These are phyloP conservation scores for Leptinotarsa texana DNA, from an alignment of 1,140 invertebrate species.

Conservation along the genomic window DNA sequence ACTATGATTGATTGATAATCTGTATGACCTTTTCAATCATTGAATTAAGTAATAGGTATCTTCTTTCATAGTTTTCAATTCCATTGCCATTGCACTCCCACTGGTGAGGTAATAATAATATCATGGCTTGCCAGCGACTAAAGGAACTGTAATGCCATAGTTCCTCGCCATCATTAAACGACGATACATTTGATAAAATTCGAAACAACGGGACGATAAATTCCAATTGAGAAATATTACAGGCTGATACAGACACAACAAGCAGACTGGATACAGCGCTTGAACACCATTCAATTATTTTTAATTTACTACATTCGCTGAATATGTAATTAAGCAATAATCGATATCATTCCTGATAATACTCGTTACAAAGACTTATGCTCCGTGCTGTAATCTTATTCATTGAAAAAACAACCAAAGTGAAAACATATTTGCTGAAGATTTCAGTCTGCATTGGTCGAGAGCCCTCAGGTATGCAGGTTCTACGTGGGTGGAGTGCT, in stretches of 20 bases:
- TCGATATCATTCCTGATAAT: slow-evolving; percentile 48
- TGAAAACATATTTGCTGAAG: slow-evolving; percentile 3
- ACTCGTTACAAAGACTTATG: slow-evolving; percentile 12
- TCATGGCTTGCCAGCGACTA: too few relatives aligned
- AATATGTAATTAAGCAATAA: slow-evolving; percentile 49
- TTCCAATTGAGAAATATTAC: not conserved
- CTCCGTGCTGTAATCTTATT: slow-evolving; percentile 8
- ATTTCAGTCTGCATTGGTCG: not conserved
- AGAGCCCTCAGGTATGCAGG: not conserved
- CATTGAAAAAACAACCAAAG: slow-evolving; percentile 6
- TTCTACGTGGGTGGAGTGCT: slow-evolving; percentile 4
- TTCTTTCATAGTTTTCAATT: too few relatives aligned
- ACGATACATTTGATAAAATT: too few relatives aligned
- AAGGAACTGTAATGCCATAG: too few relatives aligned
- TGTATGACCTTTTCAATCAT: too few relatives aligned
- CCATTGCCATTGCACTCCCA: too few relatives aligned
- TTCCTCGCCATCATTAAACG: too few relatives aligned
- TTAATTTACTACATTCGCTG: slow-evolving; percentile 46
- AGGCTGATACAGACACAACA: slow-evolving; percentile 17
- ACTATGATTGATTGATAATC: too few relatives aligned
- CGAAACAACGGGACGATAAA: not conserved
- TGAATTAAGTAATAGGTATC: too few relatives aligned
- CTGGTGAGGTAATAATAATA: too few relatives aligned
- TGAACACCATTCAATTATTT: slow-evolving; percentile 49
- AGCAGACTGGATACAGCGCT: slow-evolving; percentile 34